Evolutionary conservation across 2,888 invertebrate species (phyloP).

Genomic region (Chrysodeixis includens): DNA sequence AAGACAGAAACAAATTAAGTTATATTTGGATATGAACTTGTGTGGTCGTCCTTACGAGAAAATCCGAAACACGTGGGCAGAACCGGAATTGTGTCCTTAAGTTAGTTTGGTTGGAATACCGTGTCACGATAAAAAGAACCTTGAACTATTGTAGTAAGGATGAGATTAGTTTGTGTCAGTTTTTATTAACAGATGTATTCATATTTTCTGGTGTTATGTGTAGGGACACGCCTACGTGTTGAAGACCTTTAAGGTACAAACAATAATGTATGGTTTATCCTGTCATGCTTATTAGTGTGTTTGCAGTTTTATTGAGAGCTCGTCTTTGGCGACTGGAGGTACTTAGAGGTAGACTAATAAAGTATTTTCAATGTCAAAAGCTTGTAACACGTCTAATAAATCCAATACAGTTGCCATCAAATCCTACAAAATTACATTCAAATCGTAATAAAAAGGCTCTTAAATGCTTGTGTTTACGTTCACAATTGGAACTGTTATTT

Average conservation of each 20-base stretch:
- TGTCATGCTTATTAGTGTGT: constrained; percentile 34
- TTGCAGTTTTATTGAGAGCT: constrained; percentile 14
- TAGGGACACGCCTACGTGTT: constrained; percentile 46
- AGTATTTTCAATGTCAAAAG: too few species aligned
- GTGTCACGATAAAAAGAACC: constrained; percentile 27
- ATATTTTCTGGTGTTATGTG: constrained; percentile 45
- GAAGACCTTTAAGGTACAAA: constrained; percentile 45
- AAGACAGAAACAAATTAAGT: constrained; percentile 16
- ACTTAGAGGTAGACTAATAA: too few species aligned
- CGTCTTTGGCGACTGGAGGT: constrained; percentile 5
- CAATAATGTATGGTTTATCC: constrained; percentile 54
- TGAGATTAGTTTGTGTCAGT: constrained; percentile 7
- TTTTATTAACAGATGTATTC: constrained; percentile 37
- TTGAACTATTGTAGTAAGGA: constrained; percentile 24
- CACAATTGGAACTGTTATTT: constrained; percentile 31
- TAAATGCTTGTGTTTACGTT: background rate
- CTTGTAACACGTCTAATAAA: background rate
- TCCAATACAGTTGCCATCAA: background rate
- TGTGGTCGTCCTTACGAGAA: constrained; percentile 56
- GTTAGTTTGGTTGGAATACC: constrained; percentile 23
- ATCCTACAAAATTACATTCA: background rate
- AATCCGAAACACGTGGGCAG: constrained; percentile 71
- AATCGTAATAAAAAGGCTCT: background rate
- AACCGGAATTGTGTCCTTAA: constrained; percentile 69
- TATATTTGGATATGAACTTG: constrained; percentile 53